phyloP scores from a whole-genome alignment of 2,797 vertebrate genomes.

The Platyrinchus mystaceus region DNA sequence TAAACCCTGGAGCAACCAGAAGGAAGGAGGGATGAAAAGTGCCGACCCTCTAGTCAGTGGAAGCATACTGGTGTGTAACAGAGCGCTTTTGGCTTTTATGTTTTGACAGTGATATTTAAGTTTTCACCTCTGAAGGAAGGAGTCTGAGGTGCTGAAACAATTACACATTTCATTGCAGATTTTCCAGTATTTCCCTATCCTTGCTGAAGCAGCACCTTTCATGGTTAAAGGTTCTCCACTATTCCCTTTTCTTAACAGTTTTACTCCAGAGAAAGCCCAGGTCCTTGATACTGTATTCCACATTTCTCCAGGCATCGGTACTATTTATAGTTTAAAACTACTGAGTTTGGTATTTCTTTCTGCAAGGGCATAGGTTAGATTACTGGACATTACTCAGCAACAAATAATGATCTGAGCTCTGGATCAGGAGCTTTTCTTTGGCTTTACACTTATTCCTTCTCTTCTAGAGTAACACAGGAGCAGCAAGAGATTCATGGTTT shows the following conservation, averaged over 20 bases:
- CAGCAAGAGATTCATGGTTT: background rate
- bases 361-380: constrained; percentile 33
- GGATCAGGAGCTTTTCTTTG: background rate
- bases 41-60: accelerated
- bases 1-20: background rate
- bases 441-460: background rate
- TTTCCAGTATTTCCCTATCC: background rate
- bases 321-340: constrained; percentile 48
- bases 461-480: background rate
- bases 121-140: background rate
- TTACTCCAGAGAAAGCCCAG: background rate
- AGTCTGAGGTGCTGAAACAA: background rate
- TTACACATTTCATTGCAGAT: background rate
- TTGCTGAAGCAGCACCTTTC: background rate
- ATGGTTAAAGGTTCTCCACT: background rate
- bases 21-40: background rate
- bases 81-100: background rate
- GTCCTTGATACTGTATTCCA: constrained; percentile 23
- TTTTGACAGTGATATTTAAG: background rate
- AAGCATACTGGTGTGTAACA: background rate
- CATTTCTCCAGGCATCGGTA: constrained; percentile 22
- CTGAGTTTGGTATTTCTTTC: constrained; percentile 2
- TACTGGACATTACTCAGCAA: constrained; percentile 57
- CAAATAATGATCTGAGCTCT: constrained; percentile 30
- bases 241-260: constrained; percentile 19